Conservation (phyloP, 2,888 invertebrate species). For the Lasius platythorax region DNA sequence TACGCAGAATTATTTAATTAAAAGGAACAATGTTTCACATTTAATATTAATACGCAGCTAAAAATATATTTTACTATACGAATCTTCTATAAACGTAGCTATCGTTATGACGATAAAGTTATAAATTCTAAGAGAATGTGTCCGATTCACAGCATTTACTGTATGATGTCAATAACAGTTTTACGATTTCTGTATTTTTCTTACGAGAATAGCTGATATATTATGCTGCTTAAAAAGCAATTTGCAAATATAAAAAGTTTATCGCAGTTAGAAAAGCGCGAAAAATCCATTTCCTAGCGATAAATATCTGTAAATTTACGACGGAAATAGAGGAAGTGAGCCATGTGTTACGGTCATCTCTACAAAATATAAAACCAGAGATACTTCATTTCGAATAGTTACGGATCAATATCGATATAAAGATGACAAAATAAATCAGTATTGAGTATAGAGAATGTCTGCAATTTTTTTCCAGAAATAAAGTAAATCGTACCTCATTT, state of each 20-base stretch:
- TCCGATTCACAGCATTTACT: background rate
- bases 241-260: constrained; percentile 13
- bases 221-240: constrained; percentile 14
- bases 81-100: background rate
- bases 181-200: background rate
- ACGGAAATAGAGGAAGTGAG: constrained; percentile 12
- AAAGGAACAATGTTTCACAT: background rate
- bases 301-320: constrained; percentile 33
- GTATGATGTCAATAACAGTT: background rate
- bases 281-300: constrained; percentile 28
- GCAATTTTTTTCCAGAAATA: background rate
- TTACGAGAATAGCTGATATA: background rate
- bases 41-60: background rate
- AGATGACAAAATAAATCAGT: constrained; percentile 3
- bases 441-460: constrained; percentile 4
- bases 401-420: constrained; percentile 21
- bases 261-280: background rate
- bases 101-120: background rate
- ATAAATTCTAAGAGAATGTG: background rate
- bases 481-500: constrained; percentile 23
- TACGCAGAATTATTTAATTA: background rate
- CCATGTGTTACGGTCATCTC: background rate
- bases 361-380: constrained; percentile 26
- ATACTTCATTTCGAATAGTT: constrained; percentile 26
- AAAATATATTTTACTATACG: background rate